Base-by-base conservation (phyloP, 2,888 invertebrate species). In the Nomada fucata region DNA sequence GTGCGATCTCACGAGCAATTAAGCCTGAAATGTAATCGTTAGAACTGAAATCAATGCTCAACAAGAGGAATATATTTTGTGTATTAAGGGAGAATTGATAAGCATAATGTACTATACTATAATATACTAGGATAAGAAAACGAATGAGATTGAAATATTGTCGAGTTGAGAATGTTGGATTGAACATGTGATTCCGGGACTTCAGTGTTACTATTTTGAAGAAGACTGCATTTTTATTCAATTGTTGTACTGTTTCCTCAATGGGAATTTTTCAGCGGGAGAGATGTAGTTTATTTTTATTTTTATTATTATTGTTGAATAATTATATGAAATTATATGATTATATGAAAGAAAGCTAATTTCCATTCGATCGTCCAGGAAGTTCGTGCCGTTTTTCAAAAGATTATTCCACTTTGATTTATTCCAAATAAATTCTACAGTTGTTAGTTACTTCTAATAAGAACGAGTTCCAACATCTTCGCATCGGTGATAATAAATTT, bases 1-100 rank as follows among this genome's bases (percentile, higher is more conserved):
- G 2, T 87, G 79, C 52, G 87, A 91, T 81, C 84, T 89, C 13
- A 76, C 88, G 0, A 71, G 88, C 11, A 83, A 70, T 10, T 70
- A 10, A 50, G 53, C 52, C 52, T 7, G 53, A 11, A 55, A 20
- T 23, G 53, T 9, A 20, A 55, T 20, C 10, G 10, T n/a, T 5
- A 20, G 10, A 20, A 23, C 29, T 15, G 7, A 4, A 55, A 57
- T 18, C 13, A 42, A 47, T 69, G 57, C 59, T 69, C 59, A 69
- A 47, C 13, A 10, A n/a, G 44, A 26, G 2, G 15, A 69, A 59
- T 47, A 9, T 59, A 47, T 26, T 69, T n/a, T 59, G 44, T 20
- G 47, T 29, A 2, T 15, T 23, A 15, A 2, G 26, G 0, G 23
- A 29, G 29, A 26, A 29, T n/a, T 11, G 11, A 13, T 29, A 20